Percentiles rank a stretch among this genome's conserved stretches.
phyloP scores from a whole-genome alignment of 2,797 vertebrate genomes.

The Dendrocincla fuliginosa region DNA sequence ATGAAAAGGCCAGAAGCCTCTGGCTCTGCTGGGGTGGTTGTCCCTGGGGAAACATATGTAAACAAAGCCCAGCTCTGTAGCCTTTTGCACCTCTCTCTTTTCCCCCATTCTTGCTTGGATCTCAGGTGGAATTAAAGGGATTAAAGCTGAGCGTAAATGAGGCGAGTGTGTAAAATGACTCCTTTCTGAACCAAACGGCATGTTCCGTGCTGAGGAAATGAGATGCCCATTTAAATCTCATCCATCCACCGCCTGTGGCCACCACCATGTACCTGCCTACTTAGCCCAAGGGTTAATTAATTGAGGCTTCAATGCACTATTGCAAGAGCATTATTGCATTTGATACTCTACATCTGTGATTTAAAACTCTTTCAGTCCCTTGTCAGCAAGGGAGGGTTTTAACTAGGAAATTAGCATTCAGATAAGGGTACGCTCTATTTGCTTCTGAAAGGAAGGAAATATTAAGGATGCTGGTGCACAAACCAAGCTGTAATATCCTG shows the following conservation, averaged over 20 bases:
- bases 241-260: slow-evolving; percentile 89
- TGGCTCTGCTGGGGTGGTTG: slow-evolving; percentile 76
- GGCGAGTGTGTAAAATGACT: slow-evolving; percentile 92
- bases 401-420: slow-evolving; percentile 99
- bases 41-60: slow-evolving; percentile 79
- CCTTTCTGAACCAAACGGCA: slow-evolving; percentile 88
- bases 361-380: slow-evolving; percentile 88
- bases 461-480: slow-evolving; percentile 87
- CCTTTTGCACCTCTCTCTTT: slow-evolving; percentile 83
- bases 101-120: slow-evolving; percentile 82
- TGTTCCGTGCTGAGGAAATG: slow-evolving; percentile 91
- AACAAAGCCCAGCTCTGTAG: slow-evolving; percentile 88
- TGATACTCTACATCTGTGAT: slow-evolving; percentile 96
- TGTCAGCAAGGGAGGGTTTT: slow-evolving; percentile 90
- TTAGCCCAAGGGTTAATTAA: slow-evolving; percentile 94
- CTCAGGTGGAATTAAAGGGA: slow-evolving; percentile 90
- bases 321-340: slow-evolving; percentile 89
- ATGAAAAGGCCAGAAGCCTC: slow-evolving; percentile 85
- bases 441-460: slow-evolving; percentile 86
- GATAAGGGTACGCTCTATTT: slow-evolving; percentile 89
- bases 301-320: slow-evolving; percentile 88
- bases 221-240: slow-evolving; percentile 98
- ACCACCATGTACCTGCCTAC: slow-evolving; percentile 87
- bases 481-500: slow-evolving; percentile 80
- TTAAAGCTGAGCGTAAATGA: slow-evolving; percentile 90